Base-by-base conservation (phyloP, 1,140 invertebrate genomes). In the Temnothorax nylanderi region DNA sequence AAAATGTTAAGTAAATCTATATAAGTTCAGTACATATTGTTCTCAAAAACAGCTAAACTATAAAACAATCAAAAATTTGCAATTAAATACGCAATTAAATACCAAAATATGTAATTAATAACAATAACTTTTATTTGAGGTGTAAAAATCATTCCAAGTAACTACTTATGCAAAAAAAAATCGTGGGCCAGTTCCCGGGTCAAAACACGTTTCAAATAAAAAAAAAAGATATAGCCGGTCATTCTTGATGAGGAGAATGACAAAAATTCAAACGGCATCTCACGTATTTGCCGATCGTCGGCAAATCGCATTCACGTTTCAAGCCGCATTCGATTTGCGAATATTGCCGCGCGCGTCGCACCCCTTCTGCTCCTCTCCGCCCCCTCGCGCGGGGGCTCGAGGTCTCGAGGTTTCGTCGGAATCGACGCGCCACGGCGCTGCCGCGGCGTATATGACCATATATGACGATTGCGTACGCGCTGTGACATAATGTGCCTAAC, bases 401-500 rank as follows among this genome's bases (percentile, higher is more conserved):
- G 4, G 4, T 37, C n/a, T 77, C 76, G 76, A 54, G 47, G 34
- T 56, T 84, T 44, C 34, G 26, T 26, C 41, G 32, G 51, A 10
- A 34, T 32, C 56, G 49, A 74, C 69, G 44, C 18, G 72, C 26
- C 51, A 51, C 41, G 65, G 74, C 74, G 75, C 74, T 78, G 75
- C 49, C 54, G 80, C 69, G 34, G 80, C 69, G 34, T 51, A 86
- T 37, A 58, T 86, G 78, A 75, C 64, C 87, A 81, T 85, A 88
- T 88, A 77, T 58, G 85, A 80, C 51, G 85, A 77, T 81, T 16
- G 37, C 56, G 51, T 87, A 47, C 51, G 47, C 41, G 71, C 32
- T 62, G 85, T 90, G 87, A 91, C 89, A 91, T 91, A 91, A 91
- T 84, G n/a, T 84, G n/a, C 49, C 18, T 56, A 58, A n/a, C 26